Evolutionary conservation across 2,888 invertebrate species (phyloP).

Genomic region (Calephelis perditalis): DNA sequence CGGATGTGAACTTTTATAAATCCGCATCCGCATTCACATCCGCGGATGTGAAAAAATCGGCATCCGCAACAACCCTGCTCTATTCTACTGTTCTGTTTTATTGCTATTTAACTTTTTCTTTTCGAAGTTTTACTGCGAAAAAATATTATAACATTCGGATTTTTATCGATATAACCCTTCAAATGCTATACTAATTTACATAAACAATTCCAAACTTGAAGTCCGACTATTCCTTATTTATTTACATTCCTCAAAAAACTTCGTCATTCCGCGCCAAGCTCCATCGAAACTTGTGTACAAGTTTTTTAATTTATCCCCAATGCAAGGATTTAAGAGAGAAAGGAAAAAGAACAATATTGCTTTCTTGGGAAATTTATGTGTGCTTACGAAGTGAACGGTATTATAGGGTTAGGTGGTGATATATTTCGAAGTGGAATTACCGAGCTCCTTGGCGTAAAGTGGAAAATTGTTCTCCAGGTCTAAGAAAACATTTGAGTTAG

Average conservation of each 20-base stretch:
- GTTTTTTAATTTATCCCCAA: conserved; percentile 36
- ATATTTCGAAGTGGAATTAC: neutral
- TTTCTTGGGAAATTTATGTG: conserved; percentile 20
- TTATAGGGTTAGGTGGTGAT: neutral
- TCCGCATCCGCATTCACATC: too few relatives aligned
- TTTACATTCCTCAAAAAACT: conserved; percentile 15
- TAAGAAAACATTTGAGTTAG: too few relatives aligned
- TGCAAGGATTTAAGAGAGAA: conserved; percentile 21
- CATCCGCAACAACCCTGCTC: too few relatives aligned
- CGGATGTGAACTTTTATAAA: too few relatives aligned
- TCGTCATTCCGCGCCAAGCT: conserved; percentile 16
- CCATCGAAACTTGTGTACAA: conserved; percentile 23
- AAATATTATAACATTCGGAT: too few relatives aligned
- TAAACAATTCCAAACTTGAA: neutral
- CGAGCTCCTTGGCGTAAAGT: neutral
- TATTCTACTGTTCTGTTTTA: too few relatives aligned
- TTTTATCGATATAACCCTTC: neutral
- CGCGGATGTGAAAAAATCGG: too few relatives aligned
- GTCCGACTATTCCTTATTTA: conserved; percentile 17
- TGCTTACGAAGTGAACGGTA: neutral
- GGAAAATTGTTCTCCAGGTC: neutral
- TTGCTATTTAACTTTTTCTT: too few relatives aligned
- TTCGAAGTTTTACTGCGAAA: too few relatives aligned
- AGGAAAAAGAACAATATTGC: conserved; percentile 23
- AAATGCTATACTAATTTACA: neutral